Base-by-base conservation (phyloP, 1,140 invertebrate genomes). In the Drosophila pandora region DNA sequence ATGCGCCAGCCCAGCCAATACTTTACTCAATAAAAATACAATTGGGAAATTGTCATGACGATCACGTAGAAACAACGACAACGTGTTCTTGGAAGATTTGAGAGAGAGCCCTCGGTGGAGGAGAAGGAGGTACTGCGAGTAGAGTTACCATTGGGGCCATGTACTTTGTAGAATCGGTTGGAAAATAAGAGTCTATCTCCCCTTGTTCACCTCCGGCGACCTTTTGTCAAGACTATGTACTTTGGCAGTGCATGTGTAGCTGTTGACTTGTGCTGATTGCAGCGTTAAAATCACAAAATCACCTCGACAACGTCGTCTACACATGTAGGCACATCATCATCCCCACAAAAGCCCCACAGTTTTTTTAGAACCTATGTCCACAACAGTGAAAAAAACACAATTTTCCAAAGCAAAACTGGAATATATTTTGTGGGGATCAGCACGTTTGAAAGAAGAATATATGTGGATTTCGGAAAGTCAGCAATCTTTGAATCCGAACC, bases 231-330 rank as follows among this genome's bases (percentile, higher is more conserved):
- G 34, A n/a, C 41, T 21, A 13, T 22, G 21, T 21, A 32, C 32
- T 32, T 10, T 37, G 34, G 10, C 10, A 37, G 6, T 30, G 25
- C 8, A 7, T 6, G 12, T 13, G 48, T 25, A 17, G 49, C 30
- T 74, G 64, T 88, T 88, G 82, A 87, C 82, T 87, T 88, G 70
- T 88, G 82, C 82, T 87, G 82, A 87, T 87, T 88, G 82, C 70
- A 87, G 82, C 74, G 17, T 48, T 75, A 53, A 78, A 82, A 65
- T 64, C 81, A 80, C 77, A 53, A 78, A 82, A 65, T 64, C 81
- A 80, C 77, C 80, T 71, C 80, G 61, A 71, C 68, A 76, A 87
- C 82, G 88, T 68, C 82, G 79, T 87, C 78, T 85, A 85, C 83
- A 71, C 82, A 79, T 88, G 83, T 87, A 82, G 79, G 41, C 83